A percentile compares a stretch with the other conserved stretches of the same genome.
Evolutionary conservation across 2,797 vertebrate species (phyloP).

Genomic region (Poecilia gillii): DNA sequence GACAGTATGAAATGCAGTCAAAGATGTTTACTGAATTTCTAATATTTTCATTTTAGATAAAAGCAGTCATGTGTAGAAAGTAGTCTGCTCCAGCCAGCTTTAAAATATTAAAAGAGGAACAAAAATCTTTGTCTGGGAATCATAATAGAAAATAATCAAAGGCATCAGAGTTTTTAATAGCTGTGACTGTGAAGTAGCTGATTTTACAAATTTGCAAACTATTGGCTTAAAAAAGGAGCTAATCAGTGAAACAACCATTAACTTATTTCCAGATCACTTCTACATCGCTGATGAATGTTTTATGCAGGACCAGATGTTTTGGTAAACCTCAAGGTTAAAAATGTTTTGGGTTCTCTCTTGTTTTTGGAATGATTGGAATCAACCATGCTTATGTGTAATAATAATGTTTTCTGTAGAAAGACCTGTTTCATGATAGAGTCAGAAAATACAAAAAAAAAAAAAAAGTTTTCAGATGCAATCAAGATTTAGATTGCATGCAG

Average conservation of each 20-base stretch:
- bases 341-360: not conserved
- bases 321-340: not conserved
- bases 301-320: constrained; percentile 14
- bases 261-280: not conserved
- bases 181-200: constrained; percentile 3
- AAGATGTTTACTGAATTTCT: not conserved
- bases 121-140: not conserved
- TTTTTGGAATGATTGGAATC: not conserved
- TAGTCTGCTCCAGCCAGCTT: not conserved
- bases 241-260: constrained; percentile 17
- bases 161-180: not conserved
- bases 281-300: not conserved
- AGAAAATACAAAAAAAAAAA: constrained; percentile 9
- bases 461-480: constrained; percentile 24
- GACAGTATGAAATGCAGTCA: not conserved
- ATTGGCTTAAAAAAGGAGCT: constrained; percentile 16
- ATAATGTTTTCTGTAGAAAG: constrained; percentile 4
- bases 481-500: constrained; percentile 12
- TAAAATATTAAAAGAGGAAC: not conserved
- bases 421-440: not conserved
- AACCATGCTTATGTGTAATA: not conserved
- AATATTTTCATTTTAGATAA: not conserved
- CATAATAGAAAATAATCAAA: not conserved
- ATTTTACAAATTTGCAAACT: constrained; percentile 12
- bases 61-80: not conserved